Conservation (phyloP, 2,888 invertebrate species). For the Drosophila pseudotalamancana region DNA sequence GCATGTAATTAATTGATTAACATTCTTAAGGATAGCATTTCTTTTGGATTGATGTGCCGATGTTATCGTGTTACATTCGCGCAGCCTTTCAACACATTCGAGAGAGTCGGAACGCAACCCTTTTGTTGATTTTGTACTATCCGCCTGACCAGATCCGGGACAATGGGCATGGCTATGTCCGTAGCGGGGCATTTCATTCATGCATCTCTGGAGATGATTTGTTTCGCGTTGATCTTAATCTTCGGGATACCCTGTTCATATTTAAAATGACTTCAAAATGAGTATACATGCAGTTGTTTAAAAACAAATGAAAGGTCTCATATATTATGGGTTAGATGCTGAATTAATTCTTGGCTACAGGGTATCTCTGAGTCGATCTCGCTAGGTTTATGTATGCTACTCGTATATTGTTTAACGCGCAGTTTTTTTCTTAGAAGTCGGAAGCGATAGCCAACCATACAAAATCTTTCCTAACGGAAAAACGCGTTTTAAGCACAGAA, state of each 20-base stretch:
- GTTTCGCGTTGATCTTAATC: conserved; percentile 50
- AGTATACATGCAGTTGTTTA: background rate
- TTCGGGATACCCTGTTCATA: conserved; percentile 1
- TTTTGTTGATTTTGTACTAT: conserved; percentile 40
- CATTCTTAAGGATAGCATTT: conserved; percentile 74
- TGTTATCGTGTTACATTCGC: conserved; percentile 73
- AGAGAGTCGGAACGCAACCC: conserved; percentile 46
- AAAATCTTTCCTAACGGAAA: conserved; percentile 29
- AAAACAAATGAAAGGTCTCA: too few relatives aligned
- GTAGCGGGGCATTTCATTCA: conserved; percentile 52
- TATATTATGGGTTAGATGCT: background rate
- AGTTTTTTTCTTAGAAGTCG: conserved; percentile 58
- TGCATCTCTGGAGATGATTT: conserved; percentile 28
- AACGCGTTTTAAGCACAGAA: conserved; percentile 53
- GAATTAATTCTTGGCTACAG: background rate
- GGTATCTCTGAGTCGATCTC: background rate
- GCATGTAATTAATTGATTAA: conserved; percentile 83
- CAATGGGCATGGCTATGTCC: conserved; percentile 41
- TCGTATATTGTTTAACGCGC: conserved; percentile 44
- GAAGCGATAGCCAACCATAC: conserved; percentile 40
- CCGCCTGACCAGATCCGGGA: conserved; percentile 59
- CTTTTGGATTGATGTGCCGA: conserved; percentile 67
- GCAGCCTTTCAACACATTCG: conserved; percentile 63
- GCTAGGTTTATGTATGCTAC: background rate
- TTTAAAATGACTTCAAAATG: background rate